Evolutionary conservation across 2,888 invertebrate species (phyloP), one percentile per base, ranked within the genome.

Genomic region (Nemotelus nigrinus): DNA sequence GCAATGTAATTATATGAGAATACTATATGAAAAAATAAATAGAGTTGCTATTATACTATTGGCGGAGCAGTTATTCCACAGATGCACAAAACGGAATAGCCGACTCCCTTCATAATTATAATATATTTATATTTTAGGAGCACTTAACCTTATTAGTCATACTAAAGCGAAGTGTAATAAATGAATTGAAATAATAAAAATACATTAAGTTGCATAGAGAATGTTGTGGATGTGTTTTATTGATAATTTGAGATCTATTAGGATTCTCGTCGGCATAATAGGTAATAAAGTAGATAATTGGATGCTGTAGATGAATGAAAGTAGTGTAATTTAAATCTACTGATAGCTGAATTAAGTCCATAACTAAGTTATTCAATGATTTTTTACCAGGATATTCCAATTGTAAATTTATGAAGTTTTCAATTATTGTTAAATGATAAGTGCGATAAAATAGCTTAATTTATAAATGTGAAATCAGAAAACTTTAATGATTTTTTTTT

Each of bases 131-230:
- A 74, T 60, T 60, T 60, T 74, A 74, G 63, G 60, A 70, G 77
- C 77, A 77, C 77, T 77, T 77, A 70, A 70, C 58, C 77, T 70
- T 71, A 63, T 58, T 76, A 77, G 70, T 77, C 77, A 77, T 77
- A 67, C 76, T 77, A 77, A 77, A 77, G 77, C 60, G 77, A 70
- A 77, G 77, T 77, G 77, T 77, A 77, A 77, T 71, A 70, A 77
- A 70, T 58, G 53, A 70, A 77, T 70, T 63, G 58, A 77, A 68
- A 70, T 53, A 77, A 76, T 55, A 65, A 76, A 64, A 77, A 70
- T 70, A 77, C 71, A n/a, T 77, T 77, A 77, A 77, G 77, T 70
- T 77, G 77, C 70, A 77, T 70, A 77, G 58, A 65, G 44, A 64
- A 25, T 71, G 10, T 48, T 71, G 41, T 43, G 39, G 43, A 25